These are phyloP conservation scores for Neomorphus geoffroyi DNA, from an alignment of 2,797 vertebrate genomes.

Conservation along the genomic window DNA sequence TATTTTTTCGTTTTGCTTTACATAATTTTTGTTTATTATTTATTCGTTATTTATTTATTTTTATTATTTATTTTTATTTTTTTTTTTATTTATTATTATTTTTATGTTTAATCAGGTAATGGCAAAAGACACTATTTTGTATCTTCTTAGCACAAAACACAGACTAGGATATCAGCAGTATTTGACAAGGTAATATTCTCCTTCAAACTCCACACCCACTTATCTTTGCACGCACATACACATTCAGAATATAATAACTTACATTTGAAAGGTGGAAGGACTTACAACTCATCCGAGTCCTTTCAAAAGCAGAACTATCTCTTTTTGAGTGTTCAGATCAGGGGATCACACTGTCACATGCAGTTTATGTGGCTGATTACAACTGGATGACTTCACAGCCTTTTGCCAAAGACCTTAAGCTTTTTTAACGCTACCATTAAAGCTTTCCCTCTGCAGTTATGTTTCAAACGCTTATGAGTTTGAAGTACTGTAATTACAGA, in stretches of 20 bases:
- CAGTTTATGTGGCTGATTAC: neutral
- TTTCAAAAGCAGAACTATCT: neutral
- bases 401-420: constrained; percentile 1
- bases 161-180: neutral
- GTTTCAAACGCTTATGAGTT: neutral
- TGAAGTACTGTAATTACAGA: neutral
- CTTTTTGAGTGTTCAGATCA: neutral
- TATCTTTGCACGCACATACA: neutral
- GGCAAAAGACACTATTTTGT: neutral
- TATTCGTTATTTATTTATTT: no score
- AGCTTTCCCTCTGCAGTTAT: neutral
- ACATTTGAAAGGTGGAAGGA: neutral
- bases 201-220: neutral
- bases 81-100: no score
- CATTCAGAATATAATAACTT: neutral
- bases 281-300: neutral
- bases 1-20: neutral
- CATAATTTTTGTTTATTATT: no score
- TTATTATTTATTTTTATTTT: no score
- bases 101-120: neutral
- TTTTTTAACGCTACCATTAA: neutral
- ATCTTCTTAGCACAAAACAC: neutral
- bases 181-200: neutral
- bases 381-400: neutral
- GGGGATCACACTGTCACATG: neutral